Base-by-base conservation (phyloP, 2,113 vertebrate genomes). In the Canis aureus region DNA sequence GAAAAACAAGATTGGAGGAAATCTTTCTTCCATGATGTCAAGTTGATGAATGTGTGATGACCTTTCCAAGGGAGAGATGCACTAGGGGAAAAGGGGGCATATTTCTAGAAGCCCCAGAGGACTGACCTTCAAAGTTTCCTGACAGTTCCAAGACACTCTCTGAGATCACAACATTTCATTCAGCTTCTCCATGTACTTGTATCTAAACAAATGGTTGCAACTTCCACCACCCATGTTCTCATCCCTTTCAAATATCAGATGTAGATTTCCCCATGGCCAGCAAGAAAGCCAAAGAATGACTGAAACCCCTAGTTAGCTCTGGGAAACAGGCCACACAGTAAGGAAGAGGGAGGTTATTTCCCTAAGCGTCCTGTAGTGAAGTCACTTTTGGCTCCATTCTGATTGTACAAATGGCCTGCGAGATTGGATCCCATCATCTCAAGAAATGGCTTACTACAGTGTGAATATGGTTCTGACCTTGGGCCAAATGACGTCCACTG, bases 251-350 rank as follows among this genome's bases (percentile, higher is more conserved):
- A 66, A 92, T 38, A 16, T 82, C 60, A 96, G 32, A 53, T 94
- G 79, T 78, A 84, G 91, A 97, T 43, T 86, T 57, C 67, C 87
- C 64, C 32, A 64, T 8, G 76, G 78, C 55, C 49, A 83, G 83
- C 49, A 88, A 55, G 19, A 87, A 95, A 97, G 96, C 97, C 95
- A 95, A 91, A 76, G 60, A 82, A 98, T 98, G 98, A 97, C 96
- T 60, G 97, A 97, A 97, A 96, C 32, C 62, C 95, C 92, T 96
- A 64, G 92, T 97, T 57, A 97, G 82, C 60, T 96, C 79, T 35
- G 80, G 3, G 2, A 98, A 94, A 91, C 38, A 67, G 94, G 97
- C 92, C 93, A 98, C 84, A 20, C 85, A 83, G 92, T 94, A 86
- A 97, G 84, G 49, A 60, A 67, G 25, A 93, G 95, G 87, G 95